A percentile compares a stretch with the other conserved stretches of the same genome.
phyloP scores from a whole-genome alignment of 2,888 invertebrate species.

The Limulus polyphemus region DNA sequence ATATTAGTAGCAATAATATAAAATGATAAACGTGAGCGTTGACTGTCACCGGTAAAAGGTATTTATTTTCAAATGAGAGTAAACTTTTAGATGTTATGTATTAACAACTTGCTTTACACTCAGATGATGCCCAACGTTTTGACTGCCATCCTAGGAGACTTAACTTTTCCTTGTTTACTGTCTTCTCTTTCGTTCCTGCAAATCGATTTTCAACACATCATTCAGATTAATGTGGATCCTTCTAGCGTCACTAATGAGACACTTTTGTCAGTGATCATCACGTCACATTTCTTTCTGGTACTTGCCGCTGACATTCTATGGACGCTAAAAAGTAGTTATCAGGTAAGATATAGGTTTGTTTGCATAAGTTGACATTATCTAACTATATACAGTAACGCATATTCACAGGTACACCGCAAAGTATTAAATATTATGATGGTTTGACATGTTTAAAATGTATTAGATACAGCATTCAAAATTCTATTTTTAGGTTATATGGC shows the following conservation, averaged over 20 bases:
- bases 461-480: too few species aligned
- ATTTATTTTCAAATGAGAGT: too few species aligned
- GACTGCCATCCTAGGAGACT: conserved; percentile 43
- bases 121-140: conserved; percentile 43
- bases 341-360: conserved; percentile 20
- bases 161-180: conserved; percentile 45
- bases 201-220: conserved; percentile 45
- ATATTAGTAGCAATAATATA: too few species aligned
- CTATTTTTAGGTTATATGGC: conserved; percentile 36
- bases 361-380: too few species aligned
- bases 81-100: too few species aligned
- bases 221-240: conserved; percentile 44
- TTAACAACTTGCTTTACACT: conserved; percentile 4
- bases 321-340: conserved; percentile 30
- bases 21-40: too few species aligned
- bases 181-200: conserved; percentile 46
- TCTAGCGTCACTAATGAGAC: conserved; percentile 42
- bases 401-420: too few species aligned
- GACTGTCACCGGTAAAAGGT: too few species aligned
- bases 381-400: too few species aligned
- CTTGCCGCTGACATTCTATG: conserved; percentile 42
- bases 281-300: conserved; percentile 42
- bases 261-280: conserved; percentile 41
- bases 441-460: too few species aligned
- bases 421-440: too few species aligned